Evolutionary conservation across 1,140 invertebrate genomes (phyloP), one percentile per base, ranked within the genome.

Genomic region (Procambarus virginalis): DNA sequence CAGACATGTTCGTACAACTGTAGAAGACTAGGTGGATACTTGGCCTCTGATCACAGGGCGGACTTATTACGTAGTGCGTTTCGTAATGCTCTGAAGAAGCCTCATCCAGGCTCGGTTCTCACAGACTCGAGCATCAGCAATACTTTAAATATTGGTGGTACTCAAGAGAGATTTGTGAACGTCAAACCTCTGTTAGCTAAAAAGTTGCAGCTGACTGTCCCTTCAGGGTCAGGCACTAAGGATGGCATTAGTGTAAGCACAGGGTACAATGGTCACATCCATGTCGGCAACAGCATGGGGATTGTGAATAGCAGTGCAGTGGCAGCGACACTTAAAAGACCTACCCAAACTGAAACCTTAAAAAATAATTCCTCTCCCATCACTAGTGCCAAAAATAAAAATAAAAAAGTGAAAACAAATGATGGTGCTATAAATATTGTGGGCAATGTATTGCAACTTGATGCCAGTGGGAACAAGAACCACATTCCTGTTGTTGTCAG

Each of bases 401-500:
- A 89, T 81, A 92, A 92, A 78, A 92, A 92, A 68, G 79, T 89
- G 60, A 92, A 92, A 70, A 81, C 90, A 45, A 92, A 85, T 89
- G 91, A 92, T 78, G 90, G 90, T 92, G 89, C 90, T 84, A 87
- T 91, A 22, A 91, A 91, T 80, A 87, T 87, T 84, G 86, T 91
- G 84, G 89, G 89, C 22, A 92, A 91, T 77, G 91, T 92, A 14
- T 79, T 92, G 77, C 91, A 92, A 82, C 79, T 92, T 48, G 91
- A 92, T 51, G 70, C 91, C 45, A 91, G 86, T 90, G 91, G 89
- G 49, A 92, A 85, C 76, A 92, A 92, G 82, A 92, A 86, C 90
- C 91, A 91, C 90, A 91, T 92, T 89, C 91, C 91, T 78, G 91
- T 92, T 58, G 91, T 92, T 77, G 89, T 92, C 76, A 92, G 89